Base-by-base conservation (phyloP, 2,113 vertebrate species). In the Galeopterus variegatus region DNA sequence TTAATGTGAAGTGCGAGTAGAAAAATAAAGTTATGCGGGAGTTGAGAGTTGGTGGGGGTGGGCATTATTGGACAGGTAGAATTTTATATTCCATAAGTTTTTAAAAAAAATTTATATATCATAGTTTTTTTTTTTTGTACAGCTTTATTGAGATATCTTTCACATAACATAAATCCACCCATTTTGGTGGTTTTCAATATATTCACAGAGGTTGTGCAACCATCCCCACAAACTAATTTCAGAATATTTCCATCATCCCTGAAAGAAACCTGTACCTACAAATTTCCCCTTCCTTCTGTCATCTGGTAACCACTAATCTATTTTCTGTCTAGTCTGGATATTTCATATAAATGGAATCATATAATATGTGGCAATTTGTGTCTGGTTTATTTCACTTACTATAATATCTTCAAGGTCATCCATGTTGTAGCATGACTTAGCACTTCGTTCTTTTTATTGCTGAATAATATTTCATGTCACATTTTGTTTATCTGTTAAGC, bases 321-420 rank as follows among this genome's bases (percentile, higher is more conserved):
- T 58, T 76, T 24, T 76, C 8, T 86, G 36, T 76, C 8, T 45
- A 1, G 75, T 88, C 31, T 84, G 84, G 19, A 56, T 6, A 15
- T 52, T 80, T 92, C 3, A 28, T 14, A 8, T 82, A 23, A 79
- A 73, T 81, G 52, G 21, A 80, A n/a, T 58, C 58, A 17, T 41
- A 62, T 12, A 9, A n/a, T 6, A 23, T 33, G 1, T 28, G 41
- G 60, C 8, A 5, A 50, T 41, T 50, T 48, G 6, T 50, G 21
- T 72, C 50, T 94, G 65, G 23, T 11, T 90, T 90, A 19, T 77
- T 92, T 93, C 64, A 67, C 56, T 58, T 93, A 45, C 18, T 6
- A 6, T 80, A 6, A 15, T 62, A 24, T 76, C 79, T 75, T 45
- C 67, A 92, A 58, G 72, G 21, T 56, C 24, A 13, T 17, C 24